These are phyloP conservation scores for Ditula angustiorana DNA, from an alignment of 2,888 invertebrate species.

Conservation along the genomic window DNA sequence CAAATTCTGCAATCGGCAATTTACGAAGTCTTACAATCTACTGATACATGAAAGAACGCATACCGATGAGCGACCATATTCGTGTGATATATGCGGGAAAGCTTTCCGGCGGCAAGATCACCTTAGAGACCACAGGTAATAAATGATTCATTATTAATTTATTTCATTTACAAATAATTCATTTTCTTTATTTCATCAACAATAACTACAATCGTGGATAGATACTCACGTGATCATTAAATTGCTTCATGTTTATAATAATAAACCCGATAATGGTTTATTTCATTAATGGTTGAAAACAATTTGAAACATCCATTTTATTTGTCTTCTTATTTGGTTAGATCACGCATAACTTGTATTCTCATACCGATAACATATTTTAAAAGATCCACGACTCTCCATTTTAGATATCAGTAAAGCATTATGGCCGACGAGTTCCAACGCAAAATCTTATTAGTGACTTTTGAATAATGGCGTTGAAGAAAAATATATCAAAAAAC, in stretches of 20 bases:
- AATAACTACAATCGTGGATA: background rate
- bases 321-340: slow-evolving; percentile 37
- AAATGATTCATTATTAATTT: slow-evolving; percentile 16
- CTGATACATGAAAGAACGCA: slow-evolving; percentile 99
- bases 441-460: slow-evolving; percentile 76
- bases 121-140: slow-evolving; percentile 95
- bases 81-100: slow-evolving; percentile 99
- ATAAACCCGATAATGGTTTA: slow-evolving; percentile 4
- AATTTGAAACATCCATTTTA: slow-evolving; percentile 36
- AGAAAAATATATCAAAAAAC: slow-evolving; percentile 75
- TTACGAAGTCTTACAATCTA: slow-evolving; percentile 98
- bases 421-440: slow-evolving; percentile 70
- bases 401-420: slow-evolving; percentile 80
- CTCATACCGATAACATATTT: slow-evolving; percentile 36
- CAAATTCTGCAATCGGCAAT: slow-evolving; percentile 98
- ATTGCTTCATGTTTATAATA: slow-evolving; percentile 9
- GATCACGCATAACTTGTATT: slow-evolving; percentile 37
- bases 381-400: slow-evolving; percentile 67
- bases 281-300: slow-evolving; percentile 37
- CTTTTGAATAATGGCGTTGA: slow-evolving; percentile 82
- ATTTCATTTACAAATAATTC: background rate
- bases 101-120: slow-evolving; percentile 99
- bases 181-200: background rate
- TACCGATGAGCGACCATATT: slow-evolving; percentile 98
- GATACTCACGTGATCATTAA: slow-evolving; percentile 1